phyloP scores from a whole-genome alignment of 2,888 invertebrate genomes.

The Lamproptera curius region DNA sequence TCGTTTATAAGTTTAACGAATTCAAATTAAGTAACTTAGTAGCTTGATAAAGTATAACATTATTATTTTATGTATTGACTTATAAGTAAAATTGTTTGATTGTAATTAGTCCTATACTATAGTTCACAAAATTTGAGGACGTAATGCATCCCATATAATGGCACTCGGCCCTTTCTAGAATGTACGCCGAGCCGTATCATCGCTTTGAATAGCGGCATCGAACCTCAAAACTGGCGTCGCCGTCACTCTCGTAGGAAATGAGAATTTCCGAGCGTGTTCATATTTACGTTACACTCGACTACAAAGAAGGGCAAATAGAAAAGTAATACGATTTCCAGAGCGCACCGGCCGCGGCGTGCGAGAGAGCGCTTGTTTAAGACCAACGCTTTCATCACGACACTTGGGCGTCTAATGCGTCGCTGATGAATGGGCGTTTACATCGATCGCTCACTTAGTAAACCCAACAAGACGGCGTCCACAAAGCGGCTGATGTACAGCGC shows the following conservation, averaged over 20 bases:
- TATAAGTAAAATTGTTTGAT: too few species aligned
- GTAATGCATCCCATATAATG: background rate
- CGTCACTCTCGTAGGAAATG: constrained; percentile 64
- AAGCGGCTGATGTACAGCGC: constrained; percentile 26
- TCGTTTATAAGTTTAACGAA: too few species aligned
- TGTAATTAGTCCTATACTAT: too few species aligned
- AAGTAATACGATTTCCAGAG: constrained; percentile 73
- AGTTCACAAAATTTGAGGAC: background rate
- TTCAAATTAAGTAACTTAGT: too few species aligned
- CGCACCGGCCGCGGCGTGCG: constrained; percentile 40
- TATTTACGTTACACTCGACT: constrained; percentile 76
- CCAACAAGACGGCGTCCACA: constrained; percentile 10
- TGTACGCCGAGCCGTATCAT: constrained; percentile 30
- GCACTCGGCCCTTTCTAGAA: constrained; percentile 17
- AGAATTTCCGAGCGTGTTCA: constrained; percentile 65
- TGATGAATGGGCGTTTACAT: constrained; percentile 23
- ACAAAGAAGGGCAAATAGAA: constrained; percentile 75
- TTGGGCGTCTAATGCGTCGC: constrained; percentile 35
- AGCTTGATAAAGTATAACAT: too few species aligned
- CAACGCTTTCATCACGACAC: constrained; percentile 29
- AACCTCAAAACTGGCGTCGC: constrained; percentile 36
- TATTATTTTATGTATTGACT: too few species aligned
- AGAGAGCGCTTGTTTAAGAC: constrained; percentile 54
- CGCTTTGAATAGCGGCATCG: constrained; percentile 29
- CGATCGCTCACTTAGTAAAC: constrained; percentile 23